phyloP scores from a whole-genome alignment of 2,113 vertebrate genomes.

The Calypte anna region DNA sequence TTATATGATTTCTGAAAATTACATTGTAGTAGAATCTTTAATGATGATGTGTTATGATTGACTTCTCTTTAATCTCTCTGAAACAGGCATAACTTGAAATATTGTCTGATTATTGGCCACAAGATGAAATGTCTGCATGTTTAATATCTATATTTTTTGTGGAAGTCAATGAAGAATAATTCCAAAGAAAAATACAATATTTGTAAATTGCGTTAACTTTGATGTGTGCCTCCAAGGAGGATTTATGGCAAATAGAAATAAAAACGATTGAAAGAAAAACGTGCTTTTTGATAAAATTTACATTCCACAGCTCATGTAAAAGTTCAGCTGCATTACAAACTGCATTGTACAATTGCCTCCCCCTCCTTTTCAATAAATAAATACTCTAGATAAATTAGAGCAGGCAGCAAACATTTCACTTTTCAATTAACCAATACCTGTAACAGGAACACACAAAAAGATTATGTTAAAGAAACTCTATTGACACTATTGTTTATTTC shows the following conservation, averaged over 20 bases:
- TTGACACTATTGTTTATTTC: not conserved
- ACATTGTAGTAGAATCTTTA: not conserved
- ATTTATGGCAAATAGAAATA: slow-evolving; percentile 19
- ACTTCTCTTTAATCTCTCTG: not conserved
- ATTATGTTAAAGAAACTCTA: not conserved
- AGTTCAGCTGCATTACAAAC: not conserved
- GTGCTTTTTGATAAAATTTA: not conserved
- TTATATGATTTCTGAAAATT: not conserved
- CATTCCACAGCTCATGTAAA: not conserved
- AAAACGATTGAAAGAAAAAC: not conserved
- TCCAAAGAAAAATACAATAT: not conserved
- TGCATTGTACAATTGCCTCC: rapidly evolving
- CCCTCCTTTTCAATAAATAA: not conserved
- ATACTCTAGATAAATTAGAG: not conserved
- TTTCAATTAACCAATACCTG: not conserved
- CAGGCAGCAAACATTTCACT: not conserved
- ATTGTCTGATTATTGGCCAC: not conserved
- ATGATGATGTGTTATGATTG: not conserved
- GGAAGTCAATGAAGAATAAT: not conserved
- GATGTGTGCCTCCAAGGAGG: not conserved
- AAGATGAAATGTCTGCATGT: not conserved
- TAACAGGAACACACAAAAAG: not conserved
- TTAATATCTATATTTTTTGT: not conserved
- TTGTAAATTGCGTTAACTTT: not conserved
- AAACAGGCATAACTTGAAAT: not conserved